Evolutionary conservation across 2,113 vertebrate species (phyloP).

Genomic region (Centropus bengalensis): DNA sequence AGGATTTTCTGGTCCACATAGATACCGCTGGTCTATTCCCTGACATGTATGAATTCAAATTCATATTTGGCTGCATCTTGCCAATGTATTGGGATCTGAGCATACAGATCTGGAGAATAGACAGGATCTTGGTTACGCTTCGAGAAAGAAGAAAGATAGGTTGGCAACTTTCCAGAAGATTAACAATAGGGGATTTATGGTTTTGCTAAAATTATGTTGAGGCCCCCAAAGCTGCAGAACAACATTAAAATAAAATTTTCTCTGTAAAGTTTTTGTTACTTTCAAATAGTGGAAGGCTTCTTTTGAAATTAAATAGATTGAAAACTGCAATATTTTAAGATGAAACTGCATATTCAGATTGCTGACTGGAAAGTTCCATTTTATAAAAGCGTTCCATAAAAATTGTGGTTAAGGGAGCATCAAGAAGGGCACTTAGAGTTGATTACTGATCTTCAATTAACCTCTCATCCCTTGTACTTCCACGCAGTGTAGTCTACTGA

Average conservation of each 20-base stretch:
- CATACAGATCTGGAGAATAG: background rate
- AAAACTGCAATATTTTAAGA: background rate
- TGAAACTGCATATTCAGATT: background rate
- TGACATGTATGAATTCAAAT: background rate
- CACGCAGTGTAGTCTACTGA: background rate
- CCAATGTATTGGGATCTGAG: constrained; percentile 3
- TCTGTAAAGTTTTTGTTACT: constrained; percentile 65
- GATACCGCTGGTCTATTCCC: background rate
- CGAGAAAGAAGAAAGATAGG: constrained; percentile 24
- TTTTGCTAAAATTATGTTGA: constrained; percentile 58
- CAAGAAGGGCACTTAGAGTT: background rate
- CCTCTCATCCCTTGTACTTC: background rate
- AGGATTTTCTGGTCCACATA: constrained; percentile 15
- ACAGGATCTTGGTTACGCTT: constrained; percentile 22
- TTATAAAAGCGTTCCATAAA: background rate
- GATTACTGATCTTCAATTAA: background rate
- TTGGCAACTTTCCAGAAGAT: background rate
- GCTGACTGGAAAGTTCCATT: background rate
- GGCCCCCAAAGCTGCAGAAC: background rate
- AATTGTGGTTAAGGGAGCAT: background rate
- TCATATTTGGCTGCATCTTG: background rate
- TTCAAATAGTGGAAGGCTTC: constrained; percentile 60
- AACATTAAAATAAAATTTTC: constrained; percentile 27
- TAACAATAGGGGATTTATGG: constrained; percentile 21
- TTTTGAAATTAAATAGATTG: background rate